Base-by-base conservation (phyloP, 1,140 invertebrate species). In the Thalassaphorura encarpata region DNA sequence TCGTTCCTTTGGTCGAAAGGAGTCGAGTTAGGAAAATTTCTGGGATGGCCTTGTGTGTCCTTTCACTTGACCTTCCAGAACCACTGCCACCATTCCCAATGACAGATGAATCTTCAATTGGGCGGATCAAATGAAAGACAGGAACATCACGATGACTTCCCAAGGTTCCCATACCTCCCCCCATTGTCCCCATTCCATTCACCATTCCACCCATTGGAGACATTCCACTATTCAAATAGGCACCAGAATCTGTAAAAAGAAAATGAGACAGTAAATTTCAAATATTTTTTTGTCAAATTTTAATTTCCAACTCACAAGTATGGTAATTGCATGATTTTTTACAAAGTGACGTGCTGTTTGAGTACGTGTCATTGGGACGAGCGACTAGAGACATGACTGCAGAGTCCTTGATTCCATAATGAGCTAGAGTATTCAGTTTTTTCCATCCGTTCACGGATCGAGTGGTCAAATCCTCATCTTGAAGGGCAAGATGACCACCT, bases 351-450 rank as follows among this genome's bases (percentile, higher is more conserved):
- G 64, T 45, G 28, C 59, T 66, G 43, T 82, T 80, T 21, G 36
- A 54, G 63, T 84, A 89, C 66, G 80, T 80, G 67, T 90, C 87
- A 70, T 89, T 89, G 72, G 90, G 88, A 26, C 86, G 76, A 0
- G 87, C 85, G 66, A 94, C 89, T 36, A 96, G 72, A 2, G 87
- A 90, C 88, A 95, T 91, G 13, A 94, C 82, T 3, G 91, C 89
- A n/a, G 87, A 89, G 69, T 93, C 89, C 67, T 89, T 89, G 3
- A 96, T 85, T 13, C 90, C 89, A 69, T 96, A 96, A 72, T 95
- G 91, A 16, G 84, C 83, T 21, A 96, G 74, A 0, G 91, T 95
- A 70, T 96, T 95, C 13, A 96, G 73, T 70, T 87, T 87, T 67
- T 87, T 84, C 88, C 89, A 93, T 16, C 87, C 86, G 66, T 84